These are phyloP conservation scores for Heliconius himera DNA, from an alignment of 1,140 invertebrate species.

Conservation along the genomic window DNA sequence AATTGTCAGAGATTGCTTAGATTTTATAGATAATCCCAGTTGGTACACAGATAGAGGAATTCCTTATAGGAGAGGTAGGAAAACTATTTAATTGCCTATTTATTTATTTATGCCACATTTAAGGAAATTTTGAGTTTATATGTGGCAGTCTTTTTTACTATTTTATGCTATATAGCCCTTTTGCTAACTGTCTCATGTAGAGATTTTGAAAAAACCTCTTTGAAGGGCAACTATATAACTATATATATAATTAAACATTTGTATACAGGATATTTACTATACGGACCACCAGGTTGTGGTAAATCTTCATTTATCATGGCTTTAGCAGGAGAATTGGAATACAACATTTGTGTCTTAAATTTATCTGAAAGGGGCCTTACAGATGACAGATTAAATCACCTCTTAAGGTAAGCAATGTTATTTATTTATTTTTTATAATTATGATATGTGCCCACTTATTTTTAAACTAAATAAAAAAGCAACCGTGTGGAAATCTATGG, in stretches of 20 bases:
- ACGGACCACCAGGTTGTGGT: constrained; percentile 99
- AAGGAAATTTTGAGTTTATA: neutral
- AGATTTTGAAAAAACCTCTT: too few relatives aligned
- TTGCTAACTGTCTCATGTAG: too few relatives aligned
- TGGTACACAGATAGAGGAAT: constrained; percentile 97
- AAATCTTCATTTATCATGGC: constrained; percentile 99
- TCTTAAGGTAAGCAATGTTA: constrained; percentile 84
- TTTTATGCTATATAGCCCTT: too few relatives aligned
- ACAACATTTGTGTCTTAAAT: constrained; percentile 98
- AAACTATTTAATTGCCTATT: neutral
- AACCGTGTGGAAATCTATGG: too few relatives aligned
- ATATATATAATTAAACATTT: neutral
- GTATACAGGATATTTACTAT: constrained; percentile 91
- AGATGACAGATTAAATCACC: constrained; percentile 97
- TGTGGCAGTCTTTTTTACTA: too few relatives aligned
- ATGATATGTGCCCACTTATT: neutral
- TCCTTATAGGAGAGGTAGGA: constrained; percentile 86
- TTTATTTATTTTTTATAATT: too few relatives aligned
- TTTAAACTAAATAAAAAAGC: neutral
- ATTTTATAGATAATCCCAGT: constrained; percentile 94
- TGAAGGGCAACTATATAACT: neutral
- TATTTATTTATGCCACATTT: neutral
- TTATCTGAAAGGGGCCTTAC: constrained; percentile 96
- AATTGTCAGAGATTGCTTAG: constrained; percentile 93
- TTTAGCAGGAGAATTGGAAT: constrained; percentile 96